phyloP scores from a whole-genome alignment of 2,797 vertebrate species.

The Halcyon leucocephala region DNA sequence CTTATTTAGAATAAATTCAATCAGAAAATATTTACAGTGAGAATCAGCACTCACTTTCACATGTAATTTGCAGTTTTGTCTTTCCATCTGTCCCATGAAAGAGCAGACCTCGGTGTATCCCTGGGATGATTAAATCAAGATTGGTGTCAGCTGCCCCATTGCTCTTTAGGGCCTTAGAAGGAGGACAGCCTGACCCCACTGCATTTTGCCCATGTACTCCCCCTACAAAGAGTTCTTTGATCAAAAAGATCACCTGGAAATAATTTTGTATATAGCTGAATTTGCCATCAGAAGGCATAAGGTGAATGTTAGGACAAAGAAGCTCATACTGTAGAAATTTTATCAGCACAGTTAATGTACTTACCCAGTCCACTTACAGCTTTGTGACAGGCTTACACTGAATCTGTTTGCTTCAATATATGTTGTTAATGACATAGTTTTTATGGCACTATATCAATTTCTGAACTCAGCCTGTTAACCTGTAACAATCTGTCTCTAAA shows the following conservation, averaged over 20 bases:
- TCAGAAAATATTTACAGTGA: not conserved
- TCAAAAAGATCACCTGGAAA: slow-evolving; percentile 20
- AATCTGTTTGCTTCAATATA: not conserved
- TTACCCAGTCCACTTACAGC: not conserved
- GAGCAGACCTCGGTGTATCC: not conserved
- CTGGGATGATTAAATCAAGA: slow-evolving; percentile 4
- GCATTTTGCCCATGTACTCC: not conserved
- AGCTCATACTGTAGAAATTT: not conserved
- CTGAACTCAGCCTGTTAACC: not conserved
- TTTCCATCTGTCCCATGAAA: not conserved
- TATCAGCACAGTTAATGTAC: not conserved
- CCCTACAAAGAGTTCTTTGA: not conserved
- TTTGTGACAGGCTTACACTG: not conserved
- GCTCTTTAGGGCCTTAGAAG: not conserved
- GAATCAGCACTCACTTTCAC: not conserved
- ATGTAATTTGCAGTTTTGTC: slow-evolving; percentile 1
- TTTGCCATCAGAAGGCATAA: not conserved
- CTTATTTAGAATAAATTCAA: not conserved
- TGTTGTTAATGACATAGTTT: not conserved
- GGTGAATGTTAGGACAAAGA: not conserved
- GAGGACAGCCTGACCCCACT: not conserved
- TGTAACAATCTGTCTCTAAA: not conserved
- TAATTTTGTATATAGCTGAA: slow-evolving; percentile 18
- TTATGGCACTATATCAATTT: not conserved
- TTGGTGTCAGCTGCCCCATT: not conserved